Conservation (phyloP, 2,113 vertebrate species). For the Falcunculus frontatus region DNA sequence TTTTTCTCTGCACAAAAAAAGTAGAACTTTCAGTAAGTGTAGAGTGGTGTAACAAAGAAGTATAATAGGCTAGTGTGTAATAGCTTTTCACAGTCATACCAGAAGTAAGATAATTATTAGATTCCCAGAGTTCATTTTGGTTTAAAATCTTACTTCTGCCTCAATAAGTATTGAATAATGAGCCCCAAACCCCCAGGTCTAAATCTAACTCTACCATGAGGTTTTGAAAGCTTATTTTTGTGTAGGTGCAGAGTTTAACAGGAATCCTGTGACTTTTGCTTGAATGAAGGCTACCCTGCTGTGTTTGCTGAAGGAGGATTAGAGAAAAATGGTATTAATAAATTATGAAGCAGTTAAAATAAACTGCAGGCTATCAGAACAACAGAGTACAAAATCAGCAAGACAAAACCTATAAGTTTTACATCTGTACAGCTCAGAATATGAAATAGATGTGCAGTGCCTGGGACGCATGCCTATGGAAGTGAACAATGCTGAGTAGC, state of each 20-base stretch:
- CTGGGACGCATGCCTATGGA: not conserved
- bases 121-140: constrained; percentile 50
- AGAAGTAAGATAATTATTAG: constrained; percentile 55
- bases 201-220: constrained; percentile 52
- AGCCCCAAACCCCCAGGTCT: not conserved
- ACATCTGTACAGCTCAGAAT: not conserved
- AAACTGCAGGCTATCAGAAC: constrained; percentile 5
- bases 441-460: not conserved
- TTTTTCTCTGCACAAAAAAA: constrained; percentile 3
- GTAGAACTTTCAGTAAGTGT: constrained; percentile 10
- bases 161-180: constrained; percentile 60
- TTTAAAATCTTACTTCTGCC: constrained; percentile 62
- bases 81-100: not conserved
- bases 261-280: constrained; percentile 27
- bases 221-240: constrained; percentile 50
- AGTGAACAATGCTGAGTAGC: not conserved
- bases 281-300: constrained; percentile 18
- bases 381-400: constrained; percentile 38
- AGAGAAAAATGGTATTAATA: constrained; percentile 55
- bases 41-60: not conserved
- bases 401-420: constrained; percentile 17
- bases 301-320: constrained; percentile 32
- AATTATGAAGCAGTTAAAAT: constrained; percentile 58
- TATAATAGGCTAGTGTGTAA: not conserved
- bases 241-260: constrained; percentile 32